Evolutionary conservation across 2,888 invertebrate genomes (phyloP).

Genomic region (Lasioglossum villosulum): DNA sequence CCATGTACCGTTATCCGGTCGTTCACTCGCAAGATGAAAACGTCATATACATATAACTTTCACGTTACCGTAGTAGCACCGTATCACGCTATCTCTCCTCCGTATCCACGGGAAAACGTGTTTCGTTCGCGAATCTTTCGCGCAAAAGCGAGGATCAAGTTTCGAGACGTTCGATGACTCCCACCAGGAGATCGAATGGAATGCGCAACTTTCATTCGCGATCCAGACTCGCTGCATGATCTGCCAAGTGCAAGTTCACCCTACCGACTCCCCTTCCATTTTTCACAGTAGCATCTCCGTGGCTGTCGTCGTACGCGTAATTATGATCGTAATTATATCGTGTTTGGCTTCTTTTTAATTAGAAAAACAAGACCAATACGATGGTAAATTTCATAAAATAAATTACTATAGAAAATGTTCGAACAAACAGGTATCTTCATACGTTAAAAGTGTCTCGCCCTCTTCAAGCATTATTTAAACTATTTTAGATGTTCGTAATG

Average conservation of each 20-base stretch:
- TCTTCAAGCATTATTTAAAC: too few relatives aligned
- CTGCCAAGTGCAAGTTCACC: constrained; percentile 53
- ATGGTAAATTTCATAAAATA: too few relatives aligned
- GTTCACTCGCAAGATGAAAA: constrained; percentile 52
- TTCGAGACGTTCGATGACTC: constrained; percentile 48
- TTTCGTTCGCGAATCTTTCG: constrained; percentile 36
- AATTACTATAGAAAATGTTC: too few relatives aligned
- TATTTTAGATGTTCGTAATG: too few relatives aligned
- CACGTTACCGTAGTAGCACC: constrained; percentile 53
- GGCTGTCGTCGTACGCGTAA: not conserved
- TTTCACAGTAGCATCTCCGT: not conserved
- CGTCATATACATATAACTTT: constrained; percentile 66
- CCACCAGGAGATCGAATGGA: constrained; percentile 28
- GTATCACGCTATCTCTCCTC: constrained; percentile 43
- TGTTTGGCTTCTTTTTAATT: not conserved
- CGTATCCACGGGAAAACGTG: constrained; percentile 45
- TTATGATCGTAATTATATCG: not conserved
- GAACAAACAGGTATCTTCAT: too few relatives aligned
- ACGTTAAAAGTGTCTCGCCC: too few relatives aligned
- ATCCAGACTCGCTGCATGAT: constrained; percentile 40
- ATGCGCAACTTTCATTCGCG: constrained; percentile 63
- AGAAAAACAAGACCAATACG: not conserved
- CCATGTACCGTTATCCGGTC: constrained; percentile 52
- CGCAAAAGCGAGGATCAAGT: constrained; percentile 23
- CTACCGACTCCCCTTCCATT: not conserved